Conservation (phyloP, 2,113 vertebrate genomes). For the Mellivora capensis region DNA sequence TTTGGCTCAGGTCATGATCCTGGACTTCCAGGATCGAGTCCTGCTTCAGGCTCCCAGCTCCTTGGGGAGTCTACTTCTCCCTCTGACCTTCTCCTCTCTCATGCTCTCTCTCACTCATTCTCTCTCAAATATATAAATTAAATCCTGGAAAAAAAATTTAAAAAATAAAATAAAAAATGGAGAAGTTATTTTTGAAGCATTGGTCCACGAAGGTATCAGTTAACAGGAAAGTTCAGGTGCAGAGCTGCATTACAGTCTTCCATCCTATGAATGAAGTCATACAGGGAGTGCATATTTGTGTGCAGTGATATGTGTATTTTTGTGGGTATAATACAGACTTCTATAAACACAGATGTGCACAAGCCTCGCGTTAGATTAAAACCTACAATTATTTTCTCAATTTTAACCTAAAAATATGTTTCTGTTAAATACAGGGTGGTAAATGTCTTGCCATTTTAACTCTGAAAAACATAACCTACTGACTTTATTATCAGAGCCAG, state of each 20-base stretch:
- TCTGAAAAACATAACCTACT: conserved; percentile 37
- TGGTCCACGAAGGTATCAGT: background rate
- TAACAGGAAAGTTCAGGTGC: background rate
- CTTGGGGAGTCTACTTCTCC: no score
- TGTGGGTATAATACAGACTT: background rate
- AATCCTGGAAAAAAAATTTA: no score
- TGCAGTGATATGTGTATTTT: background rate
- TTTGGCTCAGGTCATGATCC: no score
- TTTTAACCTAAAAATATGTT: conserved; percentile 58
- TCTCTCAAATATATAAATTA: no score
- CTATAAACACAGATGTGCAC: background rate
- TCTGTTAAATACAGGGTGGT: conserved; percentile 36
- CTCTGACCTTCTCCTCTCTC: no score
- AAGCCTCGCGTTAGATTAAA: background rate
- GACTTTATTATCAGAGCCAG: conserved; percentile 62
- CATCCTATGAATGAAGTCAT: background rate
- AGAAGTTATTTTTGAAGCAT: background rate
- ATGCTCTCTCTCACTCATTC: no score
- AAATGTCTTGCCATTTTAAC: conserved; percentile 36
- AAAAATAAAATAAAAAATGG: background rate
- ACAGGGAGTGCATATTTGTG: background rate
- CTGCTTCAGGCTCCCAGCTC: no score
- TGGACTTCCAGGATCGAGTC: no score
- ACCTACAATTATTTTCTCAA: conserved; percentile 15
- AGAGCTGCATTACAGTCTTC: background rate